phyloP scores from a whole-genome alignment of 2,797 vertebrate species.

The Taeniopygia guttata region DNA sequence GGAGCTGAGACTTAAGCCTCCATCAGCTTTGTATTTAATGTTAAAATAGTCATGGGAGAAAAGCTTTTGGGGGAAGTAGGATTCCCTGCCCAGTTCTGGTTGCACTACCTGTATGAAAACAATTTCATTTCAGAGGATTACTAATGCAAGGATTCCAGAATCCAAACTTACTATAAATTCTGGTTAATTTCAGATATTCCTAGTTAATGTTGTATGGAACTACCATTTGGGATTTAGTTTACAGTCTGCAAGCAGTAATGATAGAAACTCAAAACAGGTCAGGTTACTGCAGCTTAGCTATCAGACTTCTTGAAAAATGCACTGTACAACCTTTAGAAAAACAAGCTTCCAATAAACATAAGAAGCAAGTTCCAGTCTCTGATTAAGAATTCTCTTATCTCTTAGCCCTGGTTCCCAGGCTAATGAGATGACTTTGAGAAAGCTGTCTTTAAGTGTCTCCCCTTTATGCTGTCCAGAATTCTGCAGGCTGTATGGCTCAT shows the following conservation, averaged over 20 bases:
- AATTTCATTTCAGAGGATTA: not conserved
- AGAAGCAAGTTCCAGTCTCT: not conserved
- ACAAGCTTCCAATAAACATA: constrained; percentile 16
- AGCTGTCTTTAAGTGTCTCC: not conserved
- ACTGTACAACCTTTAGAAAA: constrained; percentile 9
- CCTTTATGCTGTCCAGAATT: not conserved
- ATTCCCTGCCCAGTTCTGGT: not conserved
- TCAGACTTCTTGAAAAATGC: not conserved
- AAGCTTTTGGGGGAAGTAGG: not conserved
- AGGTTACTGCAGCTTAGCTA: not conserved
- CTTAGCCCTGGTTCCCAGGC: not conserved
- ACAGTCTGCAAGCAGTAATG: not conserved
- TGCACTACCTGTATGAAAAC: not conserved
- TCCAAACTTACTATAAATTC: not conserved
- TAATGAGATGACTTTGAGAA: not conserved
- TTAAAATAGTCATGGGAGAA: not conserved
- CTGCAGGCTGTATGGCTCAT: not conserved
- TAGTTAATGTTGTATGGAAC: not conserved
- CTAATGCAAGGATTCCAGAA: not conserved
- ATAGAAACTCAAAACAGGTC: not conserved
- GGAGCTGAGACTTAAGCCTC: not conserved
- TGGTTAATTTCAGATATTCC: not conserved
- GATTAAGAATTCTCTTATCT: constrained; percentile 7
- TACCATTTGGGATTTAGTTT: not conserved
- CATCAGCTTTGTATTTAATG: not conserved